These are phyloP conservation scores for Fabriciana adippe DNA, from an alignment of 2,888 invertebrate species.

Conservation along the genomic window DNA sequence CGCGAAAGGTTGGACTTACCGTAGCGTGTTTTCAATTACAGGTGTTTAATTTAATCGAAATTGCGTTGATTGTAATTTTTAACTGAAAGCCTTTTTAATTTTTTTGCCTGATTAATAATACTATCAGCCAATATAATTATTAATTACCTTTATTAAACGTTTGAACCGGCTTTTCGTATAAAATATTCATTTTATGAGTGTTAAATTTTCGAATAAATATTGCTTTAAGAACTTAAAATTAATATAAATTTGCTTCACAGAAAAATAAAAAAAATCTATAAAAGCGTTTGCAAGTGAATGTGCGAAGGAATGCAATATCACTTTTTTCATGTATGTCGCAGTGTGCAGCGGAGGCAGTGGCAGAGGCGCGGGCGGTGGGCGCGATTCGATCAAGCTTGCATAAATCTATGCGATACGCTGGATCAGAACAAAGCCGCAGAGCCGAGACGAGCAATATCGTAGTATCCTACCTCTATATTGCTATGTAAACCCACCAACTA, in stretches of 20 bases:
- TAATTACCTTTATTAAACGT: conserved; percentile 13
- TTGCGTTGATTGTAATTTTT: conserved; percentile 32
- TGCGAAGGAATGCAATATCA: conserved; percentile 48
- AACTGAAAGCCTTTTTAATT: conserved; percentile 9
- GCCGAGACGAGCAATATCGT: conserved; percentile 49
- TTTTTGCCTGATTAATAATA: conserved; percentile 22
- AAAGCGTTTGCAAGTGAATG: conserved; percentile 4
- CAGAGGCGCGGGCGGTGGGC: conserved; percentile 49
- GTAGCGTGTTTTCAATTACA: conserved; percentile 36
- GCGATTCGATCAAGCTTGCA: conserved; percentile 74
- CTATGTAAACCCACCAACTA: conserved; percentile 19
- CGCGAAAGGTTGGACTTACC: conserved; percentile 34
- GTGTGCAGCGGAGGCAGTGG: conserved; percentile 41
- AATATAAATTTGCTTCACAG: neutral
- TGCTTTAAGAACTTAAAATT: neutral
- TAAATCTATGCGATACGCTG: conserved; percentile 78
- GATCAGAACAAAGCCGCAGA: conserved; percentile 77
- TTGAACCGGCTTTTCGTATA: neutral
- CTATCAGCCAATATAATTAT: conserved; percentile 7
- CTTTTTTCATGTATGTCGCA: conserved; percentile 49
- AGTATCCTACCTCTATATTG: conserved; percentile 31
- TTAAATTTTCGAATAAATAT: conserved; percentile 1
- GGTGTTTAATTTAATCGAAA: conserved; percentile 36
- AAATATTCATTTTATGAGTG: neutral
- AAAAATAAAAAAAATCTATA: neutral